Conservation (phyloP, 2,888 invertebrate genomes). For the Neria commutata region DNA sequence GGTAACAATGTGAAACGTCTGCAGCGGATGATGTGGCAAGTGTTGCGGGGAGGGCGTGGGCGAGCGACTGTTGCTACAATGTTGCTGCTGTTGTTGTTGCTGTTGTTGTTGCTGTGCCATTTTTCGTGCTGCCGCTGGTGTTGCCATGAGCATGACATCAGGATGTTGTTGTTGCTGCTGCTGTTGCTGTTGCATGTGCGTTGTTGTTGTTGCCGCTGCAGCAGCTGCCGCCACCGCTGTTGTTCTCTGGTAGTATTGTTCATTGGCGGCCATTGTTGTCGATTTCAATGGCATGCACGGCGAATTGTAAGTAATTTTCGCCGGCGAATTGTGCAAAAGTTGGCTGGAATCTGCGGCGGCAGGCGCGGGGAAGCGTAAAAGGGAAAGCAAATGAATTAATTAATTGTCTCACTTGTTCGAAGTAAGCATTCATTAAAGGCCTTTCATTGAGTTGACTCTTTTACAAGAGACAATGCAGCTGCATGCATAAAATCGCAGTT, state of each 20-base stretch:
- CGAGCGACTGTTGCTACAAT: constrained; percentile 20
- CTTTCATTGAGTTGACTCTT: too few species aligned
- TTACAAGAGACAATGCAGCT: too few species aligned
- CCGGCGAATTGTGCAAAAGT: constrained; percentile 55
- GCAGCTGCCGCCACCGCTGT: constrained; percentile 29
- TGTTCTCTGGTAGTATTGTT: constrained; percentile 27
- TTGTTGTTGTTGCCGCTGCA: constrained; percentile 36
- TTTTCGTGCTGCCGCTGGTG: constrained; percentile 42
- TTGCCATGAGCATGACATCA: constrained; percentile 54
- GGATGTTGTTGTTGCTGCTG: constrained; percentile 39
- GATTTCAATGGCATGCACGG: constrained; percentile 46
- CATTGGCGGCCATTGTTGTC: constrained; percentile 18
- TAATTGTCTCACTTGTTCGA: too few species aligned
- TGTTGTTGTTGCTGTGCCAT: constrained; percentile 34
- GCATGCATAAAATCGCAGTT: too few species aligned
- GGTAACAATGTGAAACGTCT: constrained; percentile 33
- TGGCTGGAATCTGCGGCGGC: constrained; percentile 56
- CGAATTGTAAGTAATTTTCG: constrained; percentile 49
- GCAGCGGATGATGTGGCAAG: constrained; percentile 41
- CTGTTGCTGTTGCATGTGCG: constrained; percentile 40
- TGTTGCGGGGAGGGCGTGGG: constrained; percentile 30
- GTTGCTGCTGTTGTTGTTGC: constrained; percentile 31
- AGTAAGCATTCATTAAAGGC: too few species aligned
- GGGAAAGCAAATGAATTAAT: too few species aligned
- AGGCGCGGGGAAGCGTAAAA: too few species aligned